Percentiles rank a stretch among this genome's conserved stretches.
Conservation (phyloP, 1,140 invertebrate species). For the Zaprionus capensis region DNA sequence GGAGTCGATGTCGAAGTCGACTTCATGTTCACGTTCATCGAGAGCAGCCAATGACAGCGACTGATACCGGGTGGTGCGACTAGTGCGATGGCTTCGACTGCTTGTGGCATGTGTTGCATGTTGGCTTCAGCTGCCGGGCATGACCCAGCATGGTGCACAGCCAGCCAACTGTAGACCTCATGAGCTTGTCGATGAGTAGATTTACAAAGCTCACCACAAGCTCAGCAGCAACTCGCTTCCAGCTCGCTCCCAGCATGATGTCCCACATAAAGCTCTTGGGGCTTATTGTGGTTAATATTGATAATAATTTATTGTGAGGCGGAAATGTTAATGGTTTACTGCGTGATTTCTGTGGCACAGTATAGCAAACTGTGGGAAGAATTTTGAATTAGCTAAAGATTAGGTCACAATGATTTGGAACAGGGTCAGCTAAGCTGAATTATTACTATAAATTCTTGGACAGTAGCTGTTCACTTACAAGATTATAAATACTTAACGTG, state of each 20-base stretch:
- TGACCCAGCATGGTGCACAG: background rate
- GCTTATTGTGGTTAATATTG: constrained; percentile 23
- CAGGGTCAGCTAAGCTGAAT: background rate
- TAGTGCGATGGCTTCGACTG: background rate
- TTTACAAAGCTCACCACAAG: constrained; percentile 36
- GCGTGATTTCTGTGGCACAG: background rate
- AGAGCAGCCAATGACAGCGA: background rate
- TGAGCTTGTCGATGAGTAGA: constrained; percentile 32
- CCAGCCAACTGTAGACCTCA: constrained; percentile 9
- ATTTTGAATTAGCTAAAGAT: background rate
- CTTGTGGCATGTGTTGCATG: constrained; percentile 41
- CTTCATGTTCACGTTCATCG: constrained; percentile 40
- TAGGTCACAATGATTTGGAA: background rate
- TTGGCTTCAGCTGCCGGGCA: constrained; percentile 16
- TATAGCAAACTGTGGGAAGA: background rate
- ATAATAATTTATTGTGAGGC: constrained; percentile 39
- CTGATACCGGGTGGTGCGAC: background rate
- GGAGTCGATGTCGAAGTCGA: constrained; percentile 27
- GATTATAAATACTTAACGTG: background rate
- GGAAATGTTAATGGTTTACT: constrained; percentile 31
- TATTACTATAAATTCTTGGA: background rate
- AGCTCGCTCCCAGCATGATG: constrained; percentile 37
- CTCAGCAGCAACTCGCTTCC: background rate
- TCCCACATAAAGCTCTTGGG: constrained; percentile 37
- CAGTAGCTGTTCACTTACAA: background rate